A percentile compares a stretch with the other conserved stretches of the same genome.
Conservation (phyloP, 2,113 vertebrate genomes). For the Limanda limanda region DNA sequence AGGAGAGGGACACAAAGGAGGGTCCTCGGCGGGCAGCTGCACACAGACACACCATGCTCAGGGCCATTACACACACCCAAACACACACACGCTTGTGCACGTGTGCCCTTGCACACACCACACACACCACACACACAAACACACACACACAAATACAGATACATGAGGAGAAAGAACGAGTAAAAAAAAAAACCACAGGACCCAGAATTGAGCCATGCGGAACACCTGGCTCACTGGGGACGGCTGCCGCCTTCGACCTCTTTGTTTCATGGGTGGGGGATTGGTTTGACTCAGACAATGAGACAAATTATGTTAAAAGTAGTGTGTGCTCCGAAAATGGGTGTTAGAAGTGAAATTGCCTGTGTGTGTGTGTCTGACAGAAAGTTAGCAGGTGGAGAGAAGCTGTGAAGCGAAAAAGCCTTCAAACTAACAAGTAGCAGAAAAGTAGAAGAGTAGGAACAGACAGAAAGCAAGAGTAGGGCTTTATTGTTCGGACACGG, state of each 20-base stretch:
- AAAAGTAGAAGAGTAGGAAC: constrained; percentile 18
- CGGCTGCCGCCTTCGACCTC: constrained; percentile 81
- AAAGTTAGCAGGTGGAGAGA: constrained; percentile 62
- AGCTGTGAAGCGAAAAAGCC: constrained; percentile 35
- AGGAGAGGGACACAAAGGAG: constrained; percentile 87
- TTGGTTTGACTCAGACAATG: constrained; percentile 74
- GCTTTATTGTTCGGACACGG: constrained; percentile 33
- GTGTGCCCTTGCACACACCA: constrained; percentile 13
- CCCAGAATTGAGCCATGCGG: constrained; percentile 79
- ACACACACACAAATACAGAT: constrained; percentile 48
- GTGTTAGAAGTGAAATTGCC: constrained; percentile 51
- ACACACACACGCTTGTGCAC: constrained; percentile 25
- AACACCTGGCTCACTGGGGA: constrained; percentile 94
- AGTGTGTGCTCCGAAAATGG: constrained; percentile 75
- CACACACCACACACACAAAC: constrained; percentile 79
- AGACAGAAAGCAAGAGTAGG: neutral
- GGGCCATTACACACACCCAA: constrained; percentile 85
- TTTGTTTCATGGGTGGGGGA: constrained; percentile 77
- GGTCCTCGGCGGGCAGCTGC: constrained; percentile 92
- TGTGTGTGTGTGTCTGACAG: constrained; percentile 21
- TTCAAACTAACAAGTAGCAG: constrained; percentile 38
- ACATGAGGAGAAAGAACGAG: constrained; percentile 46
- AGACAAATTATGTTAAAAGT: constrained; percentile 78
- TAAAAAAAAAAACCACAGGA: constrained; percentile 35
- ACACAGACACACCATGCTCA: constrained; percentile 87